Percentiles rank a stretch among this genome's conserved stretches.
These are phyloP conservation scores for Lemur catta DNA, from an alignment of 2,797 vertebrate genomes.

Conservation along the genomic window DNA sequence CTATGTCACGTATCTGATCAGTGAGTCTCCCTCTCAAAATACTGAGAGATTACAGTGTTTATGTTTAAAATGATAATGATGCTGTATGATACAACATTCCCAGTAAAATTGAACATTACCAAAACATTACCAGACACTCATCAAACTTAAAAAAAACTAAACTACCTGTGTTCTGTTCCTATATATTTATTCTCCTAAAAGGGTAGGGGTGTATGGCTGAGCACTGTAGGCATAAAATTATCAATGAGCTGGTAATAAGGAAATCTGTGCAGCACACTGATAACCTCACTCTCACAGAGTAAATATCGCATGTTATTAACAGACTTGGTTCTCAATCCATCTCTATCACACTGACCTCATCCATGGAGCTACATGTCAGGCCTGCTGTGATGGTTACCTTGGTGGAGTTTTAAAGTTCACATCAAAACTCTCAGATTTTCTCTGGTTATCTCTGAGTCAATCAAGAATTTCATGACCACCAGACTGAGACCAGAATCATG, in stretches of 20 bases:
- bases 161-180: background rate
- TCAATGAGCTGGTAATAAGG: background rate
- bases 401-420: conserved; percentile 11
- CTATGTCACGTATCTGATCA: background rate
- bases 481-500: background rate
- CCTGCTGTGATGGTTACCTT: background rate
- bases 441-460: background rate
- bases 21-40: background rate
- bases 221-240: background rate
- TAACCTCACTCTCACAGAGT: background rate
- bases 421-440: background rate
- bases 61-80: background rate
- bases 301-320: background rate
- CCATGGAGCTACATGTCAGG: background rate
- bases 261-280: background rate
- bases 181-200: background rate
- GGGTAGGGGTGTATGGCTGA: background rate
- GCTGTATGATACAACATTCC: background rate
- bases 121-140: background rate
- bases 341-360: background rate
- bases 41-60: background rate
- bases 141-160: background rate
- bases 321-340: background rate
- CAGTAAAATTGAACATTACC: background rate
- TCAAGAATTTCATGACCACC: background rate